Conservation (phyloP, 2,888 invertebrate genomes). For the Protonemura montana region DNA sequence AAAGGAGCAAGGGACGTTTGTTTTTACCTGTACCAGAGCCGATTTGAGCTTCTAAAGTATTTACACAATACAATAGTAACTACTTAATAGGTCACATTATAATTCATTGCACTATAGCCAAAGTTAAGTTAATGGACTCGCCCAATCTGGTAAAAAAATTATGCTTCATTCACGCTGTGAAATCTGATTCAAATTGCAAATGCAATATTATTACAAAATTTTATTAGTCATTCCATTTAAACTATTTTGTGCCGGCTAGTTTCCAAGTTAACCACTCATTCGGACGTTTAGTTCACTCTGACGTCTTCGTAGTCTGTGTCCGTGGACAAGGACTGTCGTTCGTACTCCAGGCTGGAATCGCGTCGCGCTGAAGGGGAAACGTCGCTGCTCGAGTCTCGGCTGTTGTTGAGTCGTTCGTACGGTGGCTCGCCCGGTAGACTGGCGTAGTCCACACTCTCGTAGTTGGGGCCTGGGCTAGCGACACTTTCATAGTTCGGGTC, state of each 20-base stretch:
- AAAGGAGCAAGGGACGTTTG: too few relatives aligned
- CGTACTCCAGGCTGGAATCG: too few relatives aligned
- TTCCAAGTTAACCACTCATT: neutral
- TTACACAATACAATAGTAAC: too few relatives aligned
- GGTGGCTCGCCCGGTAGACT: slow-evolving; percentile 71
- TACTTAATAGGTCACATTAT: too few relatives aligned
- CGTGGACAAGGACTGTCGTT: slow-evolving; percentile 23
- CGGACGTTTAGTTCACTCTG: neutral
- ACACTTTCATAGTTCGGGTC: slow-evolving; percentile 74
- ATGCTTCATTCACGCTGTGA: too few relatives aligned
- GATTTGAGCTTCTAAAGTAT: too few relatives aligned
- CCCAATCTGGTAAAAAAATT: too few relatives aligned
- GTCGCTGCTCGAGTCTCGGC: slow-evolving; percentile 47
- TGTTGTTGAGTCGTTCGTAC: slow-evolving; percentile 67
- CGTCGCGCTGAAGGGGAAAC: neutral
- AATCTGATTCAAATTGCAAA: too few relatives aligned
- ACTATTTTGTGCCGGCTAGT: neutral
- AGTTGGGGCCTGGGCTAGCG: slow-evolving; percentile 48
- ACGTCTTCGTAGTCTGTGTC: slow-evolving; percentile 27
- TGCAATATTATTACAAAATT: too few relatives aligned
- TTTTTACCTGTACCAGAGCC: too few relatives aligned
- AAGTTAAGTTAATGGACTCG: too few relatives aligned
- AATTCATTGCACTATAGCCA: too few relatives aligned
- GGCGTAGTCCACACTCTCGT: slow-evolving; percentile 81
- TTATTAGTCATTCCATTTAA: neutral